These are phyloP conservation scores for Todus mexicanus DNA, from an alignment of 2,797 vertebrate species.

Conservation along the genomic window DNA sequence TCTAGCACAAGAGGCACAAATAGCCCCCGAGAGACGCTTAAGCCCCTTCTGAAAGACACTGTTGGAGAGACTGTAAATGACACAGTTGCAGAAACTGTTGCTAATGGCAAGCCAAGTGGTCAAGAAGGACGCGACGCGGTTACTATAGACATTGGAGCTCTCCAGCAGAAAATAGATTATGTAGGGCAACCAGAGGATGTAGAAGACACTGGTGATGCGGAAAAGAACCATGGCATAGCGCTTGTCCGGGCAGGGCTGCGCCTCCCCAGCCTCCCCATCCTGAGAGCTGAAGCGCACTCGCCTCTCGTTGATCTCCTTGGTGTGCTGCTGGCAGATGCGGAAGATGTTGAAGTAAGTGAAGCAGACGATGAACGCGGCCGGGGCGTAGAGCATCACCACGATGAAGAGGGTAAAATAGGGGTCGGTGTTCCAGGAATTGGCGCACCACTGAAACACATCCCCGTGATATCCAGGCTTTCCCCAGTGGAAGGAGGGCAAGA, in stretches of 20 bases:
- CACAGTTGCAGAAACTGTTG: constrained; percentile 99
- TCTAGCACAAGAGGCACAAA: constrained; percentile 88
- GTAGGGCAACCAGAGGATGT: constrained; percentile 97
- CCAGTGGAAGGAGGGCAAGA: constrained; percentile 94
- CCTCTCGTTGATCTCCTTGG: constrained; percentile 92
- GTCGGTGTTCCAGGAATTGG: constrained; percentile 85
- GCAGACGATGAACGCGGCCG: constrained; percentile 91
- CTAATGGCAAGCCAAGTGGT: constrained; percentile 99
- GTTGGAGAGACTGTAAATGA: constrained; percentile 99
- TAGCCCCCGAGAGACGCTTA: constrained; percentile 84
- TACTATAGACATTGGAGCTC: constrained; percentile 88
- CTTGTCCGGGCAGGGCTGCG: constrained; percentile 87
- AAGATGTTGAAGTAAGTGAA: constrained; percentile 98
- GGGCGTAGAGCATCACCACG: constrained; percentile 90
- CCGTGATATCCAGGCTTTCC: constrained; percentile 99
- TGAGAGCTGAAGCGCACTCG: constrained; percentile 90
- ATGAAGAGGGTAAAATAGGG: constrained; percentile 93
- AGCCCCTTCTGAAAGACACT: constrained; percentile 96
- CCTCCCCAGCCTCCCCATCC: constrained; percentile 77
- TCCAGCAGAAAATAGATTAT: constrained; percentile 97
- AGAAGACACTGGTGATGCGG: constrained; percentile 98
- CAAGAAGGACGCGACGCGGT: constrained; percentile 88
- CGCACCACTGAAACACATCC: constrained; percentile 93
- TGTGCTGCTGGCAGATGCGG: constrained; percentile 97
- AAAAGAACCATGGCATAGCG: constrained; percentile 96